A percentile compares a stretch with the other conserved stretches of the same genome.
Evolutionary conservation across 2,797 vertebrate genomes (phyloP).

Genomic region (Anas bahamensis): DNA sequence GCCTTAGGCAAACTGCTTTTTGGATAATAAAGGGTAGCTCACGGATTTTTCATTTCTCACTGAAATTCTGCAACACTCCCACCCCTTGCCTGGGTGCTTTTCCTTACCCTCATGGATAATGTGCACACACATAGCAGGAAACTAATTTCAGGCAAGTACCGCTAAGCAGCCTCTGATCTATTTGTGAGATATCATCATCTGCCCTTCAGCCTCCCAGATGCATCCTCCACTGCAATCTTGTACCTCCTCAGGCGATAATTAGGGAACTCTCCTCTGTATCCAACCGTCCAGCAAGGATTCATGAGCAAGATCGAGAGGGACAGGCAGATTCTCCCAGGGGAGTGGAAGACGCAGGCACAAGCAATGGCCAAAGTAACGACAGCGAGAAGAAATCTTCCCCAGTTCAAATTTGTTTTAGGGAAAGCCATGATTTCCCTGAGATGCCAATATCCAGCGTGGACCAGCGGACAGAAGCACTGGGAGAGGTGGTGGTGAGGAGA

Average conservation of each 20-base stretch:
- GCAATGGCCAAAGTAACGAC: accelerated
- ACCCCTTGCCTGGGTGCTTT: accelerated
- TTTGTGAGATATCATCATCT: neutral
- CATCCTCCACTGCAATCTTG: neutral
- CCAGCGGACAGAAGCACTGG: neutral
- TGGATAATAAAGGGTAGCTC: neutral
- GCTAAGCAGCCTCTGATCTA: neutral
- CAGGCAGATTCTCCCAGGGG: neutral
- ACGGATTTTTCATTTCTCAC: neutral
- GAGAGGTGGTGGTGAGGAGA: neutral
- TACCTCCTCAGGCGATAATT: neutral
- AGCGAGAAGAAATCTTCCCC: neutral
- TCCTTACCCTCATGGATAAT: accelerated
- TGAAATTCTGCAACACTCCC: neutral
- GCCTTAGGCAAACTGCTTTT: neutral
- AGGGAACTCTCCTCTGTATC: neutral
- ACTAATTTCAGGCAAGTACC: neutral
- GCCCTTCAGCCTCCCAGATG: neutral
- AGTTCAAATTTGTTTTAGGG: neutral
- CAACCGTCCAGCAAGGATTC: neutral
- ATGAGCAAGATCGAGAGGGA: neutral
- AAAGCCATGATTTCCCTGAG: neutral
- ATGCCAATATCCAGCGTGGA: neutral
- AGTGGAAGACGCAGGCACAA: neutral
- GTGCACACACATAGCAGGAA: neutral